phyloP scores from a whole-genome alignment of 2,113 vertebrate genomes.

The Cromileptes altivelis region DNA sequence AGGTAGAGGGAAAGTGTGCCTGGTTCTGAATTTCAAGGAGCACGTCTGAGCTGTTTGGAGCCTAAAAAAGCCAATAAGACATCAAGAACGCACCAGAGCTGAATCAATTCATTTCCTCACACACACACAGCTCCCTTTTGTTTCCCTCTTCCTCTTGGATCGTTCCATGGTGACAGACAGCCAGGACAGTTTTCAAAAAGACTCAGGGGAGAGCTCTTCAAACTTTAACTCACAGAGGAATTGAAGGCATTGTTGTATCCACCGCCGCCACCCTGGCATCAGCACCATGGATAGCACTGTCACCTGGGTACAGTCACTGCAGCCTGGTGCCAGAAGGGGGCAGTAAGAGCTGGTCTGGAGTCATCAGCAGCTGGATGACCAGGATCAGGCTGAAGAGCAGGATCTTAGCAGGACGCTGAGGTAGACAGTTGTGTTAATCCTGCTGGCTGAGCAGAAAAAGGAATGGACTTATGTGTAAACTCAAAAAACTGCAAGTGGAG shows the following conservation, averaged over 20 bases:
- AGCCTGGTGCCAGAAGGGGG: conserved; percentile 52
- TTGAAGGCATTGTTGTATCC: no score
- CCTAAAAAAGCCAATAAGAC: conserved; percentile 47
- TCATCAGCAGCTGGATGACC: conserved; percentile 6
- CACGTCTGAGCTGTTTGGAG: conserved; percentile 13
- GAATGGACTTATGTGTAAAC: conserved; percentile 39
- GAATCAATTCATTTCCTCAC: conserved; percentile 42
- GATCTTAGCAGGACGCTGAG: conserved; percentile 68
- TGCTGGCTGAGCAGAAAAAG: conserved; percentile 68
- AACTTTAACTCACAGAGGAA: background rate
- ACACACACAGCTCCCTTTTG: conserved; percentile 19
- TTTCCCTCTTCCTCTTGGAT: conserved; percentile 16
- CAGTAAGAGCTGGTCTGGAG: conserved; percentile 15
- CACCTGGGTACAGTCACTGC: conserved; percentile 7
- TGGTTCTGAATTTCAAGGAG: conserved; percentile 71
- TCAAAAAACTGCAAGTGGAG: conserved; percentile 42
- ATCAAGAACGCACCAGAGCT: conserved; percentile 39
- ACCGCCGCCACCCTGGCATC: conserved; percentile 16
- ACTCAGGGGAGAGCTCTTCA: background rate
- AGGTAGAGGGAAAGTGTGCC: conserved; percentile 42
- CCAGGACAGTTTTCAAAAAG: background rate
- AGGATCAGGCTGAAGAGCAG: conserved; percentile 49
- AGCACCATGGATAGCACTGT: conserved; percentile 78
- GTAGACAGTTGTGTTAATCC: conserved; percentile 64
- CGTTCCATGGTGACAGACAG: background rate